These are phyloP conservation scores for Proales similis DNA, from an alignment of 1,140 invertebrate species.

Conservation along the genomic window DNA sequence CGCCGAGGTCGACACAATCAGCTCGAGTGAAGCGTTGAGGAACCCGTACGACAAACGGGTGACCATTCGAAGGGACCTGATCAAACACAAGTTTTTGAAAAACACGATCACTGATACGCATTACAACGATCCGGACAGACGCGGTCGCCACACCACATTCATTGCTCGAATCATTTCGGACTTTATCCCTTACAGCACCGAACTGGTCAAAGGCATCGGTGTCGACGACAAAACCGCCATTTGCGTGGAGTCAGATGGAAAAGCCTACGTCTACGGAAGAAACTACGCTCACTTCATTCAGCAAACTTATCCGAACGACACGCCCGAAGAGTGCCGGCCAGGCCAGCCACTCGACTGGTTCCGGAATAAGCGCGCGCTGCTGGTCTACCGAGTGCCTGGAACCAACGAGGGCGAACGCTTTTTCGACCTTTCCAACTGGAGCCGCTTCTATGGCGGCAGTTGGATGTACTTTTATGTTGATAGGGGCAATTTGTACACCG, in stretches of 20 bases:
- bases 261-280: slow-evolving; percentile 10
- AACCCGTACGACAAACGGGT: slow-evolving; percentile 1
- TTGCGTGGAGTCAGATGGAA: slow-evolving; percentile 33
- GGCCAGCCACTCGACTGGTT: slow-evolving; percentile 19
- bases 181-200: background rate
- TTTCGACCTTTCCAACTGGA: slow-evolving; percentile 34
- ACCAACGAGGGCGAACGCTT: slow-evolving; percentile 1
- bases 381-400: slow-evolving; percentile 16
- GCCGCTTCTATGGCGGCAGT: background rate
- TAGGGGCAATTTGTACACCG: no score
- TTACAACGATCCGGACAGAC: slow-evolving; percentile 12
- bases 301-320: background rate
- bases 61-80: background rate
- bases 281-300: slow-evolving; percentile 8
- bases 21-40: slow-evolving; percentile 6
- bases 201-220: slow-evolving; percentile 22
- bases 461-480: slow-evolving; percentile 19
- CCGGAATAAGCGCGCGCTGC: background rate
- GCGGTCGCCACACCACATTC: slow-evolving; percentile 26
- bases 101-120: slow-evolving; percentile 36
- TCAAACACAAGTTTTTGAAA: slow-evolving; percentile 1
- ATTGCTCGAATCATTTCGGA: slow-evolving; percentile 7
- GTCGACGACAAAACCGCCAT: slow-evolving; percentile 34
- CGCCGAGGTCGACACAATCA: slow-evolving; percentile 15
- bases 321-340: slow-evolving; percentile 5